Evolutionary conservation across 2,888 invertebrate species (phyloP), one percentile per base, ranked within the genome.

Genomic region (Blastobasis adustella): DNA sequence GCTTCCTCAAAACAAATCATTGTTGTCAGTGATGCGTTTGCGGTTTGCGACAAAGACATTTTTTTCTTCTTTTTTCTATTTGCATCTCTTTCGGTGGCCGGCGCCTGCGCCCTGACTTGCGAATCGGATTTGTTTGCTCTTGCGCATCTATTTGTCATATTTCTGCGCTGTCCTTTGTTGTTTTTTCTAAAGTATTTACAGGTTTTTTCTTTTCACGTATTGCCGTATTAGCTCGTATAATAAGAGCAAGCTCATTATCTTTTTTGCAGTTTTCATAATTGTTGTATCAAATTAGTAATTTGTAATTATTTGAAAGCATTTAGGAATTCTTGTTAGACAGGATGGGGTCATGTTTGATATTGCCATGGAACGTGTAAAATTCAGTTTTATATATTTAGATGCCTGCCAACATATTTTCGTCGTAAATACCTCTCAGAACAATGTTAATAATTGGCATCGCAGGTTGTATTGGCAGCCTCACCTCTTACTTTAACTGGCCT

Each of bases 21-120:
- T 45, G 56, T 59, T 56, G 54, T 46, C 50, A 58, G 55, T 54
- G 54, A 60, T 59, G 61, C 59, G 61, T 60, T 66, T 74, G 76
- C 79, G 79, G 79, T 76, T 71, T 61, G 72, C 69, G 74, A 79
- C 80, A 79, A 77, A 78, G 78, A 65, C 57, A 57, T 59, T 67
- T 72, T 71, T 65, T 68, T 54, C 52, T 47, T 50, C 23, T 23
- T 45, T 46, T 46, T 46, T 49, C 10, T 10, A 23, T 10, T 45
- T 6, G 46, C 10, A 49, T 36, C 47, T 52, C 51, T 49, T 63
- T 62, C 60, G 65, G 68, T 66, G 63, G 69, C 56, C 63, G 63
- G 63, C 64, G 66, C 58, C 55, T 50, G 57, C 64, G 61, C 65
- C 61, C 70, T 77, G 79, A 79, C 76, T 79, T 79, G 79, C 76